Evolutionary conservation across 2,888 invertebrate genomes (phyloP), one percentile per base, ranked within the genome.

Genomic region (Agrochola macilenta): DNA sequence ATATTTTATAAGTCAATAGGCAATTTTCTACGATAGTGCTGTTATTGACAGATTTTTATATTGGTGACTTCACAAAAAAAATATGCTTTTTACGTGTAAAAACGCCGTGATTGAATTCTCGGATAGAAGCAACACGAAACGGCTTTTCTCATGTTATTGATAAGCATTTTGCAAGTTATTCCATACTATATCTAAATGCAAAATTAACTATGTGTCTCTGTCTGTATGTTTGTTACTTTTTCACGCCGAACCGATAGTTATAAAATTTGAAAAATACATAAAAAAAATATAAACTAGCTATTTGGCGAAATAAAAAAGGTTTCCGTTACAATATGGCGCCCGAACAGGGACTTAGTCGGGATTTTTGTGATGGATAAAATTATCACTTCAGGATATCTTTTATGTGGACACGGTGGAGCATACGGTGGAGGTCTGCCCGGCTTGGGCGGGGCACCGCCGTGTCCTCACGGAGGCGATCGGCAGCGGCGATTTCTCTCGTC

Each of bases 11-110:
- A 57, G 39, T 49, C 58, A n/a, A 65, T 20, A 57, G n/a, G 66
- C 77, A 57, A 76, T 76, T 57, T 68, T 57, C 23, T 49, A 43
- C 11, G 23, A 49, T 46, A 65, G 8, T 20, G 26, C 17, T 52
- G 12, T 5, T 52, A 35, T 20, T 30, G 23, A 8, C 17, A 30
- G n/a, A n/a, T 57, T 74, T 61, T 23, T 26, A 23, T n/a, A 2
- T n/a, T 54, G 23, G 54, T 30, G 11, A 2, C 26, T 4, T 30
- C 2, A 2, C 43, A 30, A 26, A 26, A 49, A 5, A 12, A 20
- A 52, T 20, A 20, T 52, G 52, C 52, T 17, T 54, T 52, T 52
- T 8, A 1, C 8, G 20, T 23, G 39, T 9, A 39, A n/a, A n/a
- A n/a, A n/a, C n/a, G 14, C 7, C 9, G 26, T n/a, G 17, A 43